phyloP scores from a whole-genome alignment of 2,888 invertebrate species.

The Sisyra terminalis region DNA sequence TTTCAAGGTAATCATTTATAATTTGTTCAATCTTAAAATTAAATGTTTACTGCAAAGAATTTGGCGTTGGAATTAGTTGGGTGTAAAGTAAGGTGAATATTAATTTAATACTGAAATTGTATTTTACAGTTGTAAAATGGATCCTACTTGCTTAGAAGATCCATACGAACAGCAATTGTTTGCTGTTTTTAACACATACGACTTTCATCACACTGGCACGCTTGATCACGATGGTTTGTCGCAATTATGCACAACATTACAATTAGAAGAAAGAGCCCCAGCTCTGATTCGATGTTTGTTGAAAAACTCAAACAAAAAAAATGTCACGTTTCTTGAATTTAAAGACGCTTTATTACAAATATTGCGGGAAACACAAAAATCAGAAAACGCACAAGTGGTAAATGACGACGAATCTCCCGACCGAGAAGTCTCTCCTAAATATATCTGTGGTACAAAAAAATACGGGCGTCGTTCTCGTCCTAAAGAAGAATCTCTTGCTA shows the following conservation, averaged over 20 bases:
- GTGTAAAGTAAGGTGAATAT: too few relatives aligned
- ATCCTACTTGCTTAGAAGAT: constrained; percentile 29
- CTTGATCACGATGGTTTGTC: constrained; percentile 48
- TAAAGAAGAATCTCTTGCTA: constrained; percentile 16
- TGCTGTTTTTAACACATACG: constrained; percentile 65
- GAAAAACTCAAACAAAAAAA: constrained; percentile 27
- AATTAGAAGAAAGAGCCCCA: constrained; percentile 55
- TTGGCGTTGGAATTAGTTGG: too few relatives aligned
- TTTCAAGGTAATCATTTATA: too few relatives aligned
- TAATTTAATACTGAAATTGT: too few relatives aligned
- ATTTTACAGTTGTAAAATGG: constrained; percentile 13
- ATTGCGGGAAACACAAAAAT: constrained; percentile 32
- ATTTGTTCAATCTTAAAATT: too few relatives aligned
- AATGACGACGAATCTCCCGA: constrained; percentile 38
- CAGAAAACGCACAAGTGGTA: constrained; percentile 23
- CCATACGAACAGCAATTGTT: constrained; percentile 70
- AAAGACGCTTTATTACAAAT: constrained; percentile 57
- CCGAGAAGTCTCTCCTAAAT: constrained; percentile 55
- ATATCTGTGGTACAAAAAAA: constrained; percentile 56
- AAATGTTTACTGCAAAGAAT: too few relatives aligned
- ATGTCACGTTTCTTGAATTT: constrained; percentile 56
- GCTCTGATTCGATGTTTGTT: constrained; percentile 43
- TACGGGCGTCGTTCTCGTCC: constrained; percentile 59
- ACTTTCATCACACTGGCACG: constrained; percentile 48
- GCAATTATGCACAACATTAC: constrained; percentile 57